Evolutionary conservation across 2,797 vertebrate genomes (phyloP), one percentile per base, ranked within the genome.

Genomic region (Fratercula arctica): DNA sequence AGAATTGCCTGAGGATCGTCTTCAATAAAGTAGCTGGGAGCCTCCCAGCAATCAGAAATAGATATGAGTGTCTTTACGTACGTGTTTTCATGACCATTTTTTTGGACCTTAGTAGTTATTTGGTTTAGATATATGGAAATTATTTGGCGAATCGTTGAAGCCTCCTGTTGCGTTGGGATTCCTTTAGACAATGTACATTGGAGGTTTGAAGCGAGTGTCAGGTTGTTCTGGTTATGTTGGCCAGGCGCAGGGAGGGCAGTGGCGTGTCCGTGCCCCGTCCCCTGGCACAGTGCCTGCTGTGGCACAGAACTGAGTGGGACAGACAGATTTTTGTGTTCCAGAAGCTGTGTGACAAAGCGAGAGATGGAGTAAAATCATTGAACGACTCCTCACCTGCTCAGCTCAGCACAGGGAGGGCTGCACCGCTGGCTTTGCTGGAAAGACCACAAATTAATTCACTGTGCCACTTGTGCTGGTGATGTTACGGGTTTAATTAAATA

Each of bases 291-390:
- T 8, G 14, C 33, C 9, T 46, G 45, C 70, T 16, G 1, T 20
- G 63, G 16, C 54, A 17, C 28, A 8, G 5, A 43, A 24, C 41
- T 2, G 39, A 76, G 53, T 9, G 7, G 73, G 8, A 57, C 8
- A 37, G 56, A 39, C 74, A 39, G 77, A 54, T 60, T 72, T 74
- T 29, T 0, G 21, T 69, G 76, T 54, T 70, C 70, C 41, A 45
- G 16, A 1, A 48, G 56, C 48, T 2, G 1, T 23, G 68, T 2
- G 24, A 45, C 48, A 41, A 4, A 45, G 31, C 0, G 11, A 46
- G 48, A 37, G 53, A 75, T 3, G 60, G 21, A 12, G 25, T 0
- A 7, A 53, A 35, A 21, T 6, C 7, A 0, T 20, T 31, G 87
- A 26, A 9, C 2, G 16, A 0, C 59, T 10, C 1, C 51, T 75